Conservation (phyloP, 2,113 vertebrate species). For the Sigmodon hispidus region DNA sequence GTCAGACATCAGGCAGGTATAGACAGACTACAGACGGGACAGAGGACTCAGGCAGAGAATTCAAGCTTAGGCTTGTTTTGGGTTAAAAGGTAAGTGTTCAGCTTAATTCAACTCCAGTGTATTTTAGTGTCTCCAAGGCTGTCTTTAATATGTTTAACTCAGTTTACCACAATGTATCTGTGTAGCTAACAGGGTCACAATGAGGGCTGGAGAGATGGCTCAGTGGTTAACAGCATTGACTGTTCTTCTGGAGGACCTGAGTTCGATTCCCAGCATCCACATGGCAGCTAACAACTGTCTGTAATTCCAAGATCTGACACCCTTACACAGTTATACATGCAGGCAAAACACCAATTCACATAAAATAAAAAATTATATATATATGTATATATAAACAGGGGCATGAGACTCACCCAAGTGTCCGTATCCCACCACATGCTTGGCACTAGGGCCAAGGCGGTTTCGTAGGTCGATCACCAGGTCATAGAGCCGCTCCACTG, state of each 20-base stretch:
- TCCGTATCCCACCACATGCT: constrained; percentile 94
- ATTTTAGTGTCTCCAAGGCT: neutral
- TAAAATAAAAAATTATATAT: too few species aligned
- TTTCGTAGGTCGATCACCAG: constrained; percentile 89
- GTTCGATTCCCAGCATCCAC: too few species aligned
- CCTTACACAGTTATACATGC: too few species aligned
- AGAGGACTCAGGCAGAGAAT: neutral
- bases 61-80: neutral
- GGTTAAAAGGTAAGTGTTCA: neutral
- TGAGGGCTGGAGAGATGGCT: too few species aligned
- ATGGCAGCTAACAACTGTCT: too few species aligned
- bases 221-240: too few species aligned
- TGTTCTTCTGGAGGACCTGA: too few species aligned
- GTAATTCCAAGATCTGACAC: too few species aligned
- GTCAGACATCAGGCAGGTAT: neutral
- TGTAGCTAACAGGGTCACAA: too few species aligned
- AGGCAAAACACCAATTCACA: too few species aligned
- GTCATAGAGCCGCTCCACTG: constrained; percentile 92
- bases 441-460: constrained; percentile 88
- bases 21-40: neutral
- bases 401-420: constrained; percentile 91
- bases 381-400: too few species aligned
- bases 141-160: neutral
- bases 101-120: neutral
- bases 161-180: accelerated